A percentile compares a stretch with the other conserved stretches of the same genome.
These are phyloP conservation scores for Hirtodrosophila alboralis DNA, from an alignment of 2,888 invertebrate species.

Conservation along the genomic window DNA sequence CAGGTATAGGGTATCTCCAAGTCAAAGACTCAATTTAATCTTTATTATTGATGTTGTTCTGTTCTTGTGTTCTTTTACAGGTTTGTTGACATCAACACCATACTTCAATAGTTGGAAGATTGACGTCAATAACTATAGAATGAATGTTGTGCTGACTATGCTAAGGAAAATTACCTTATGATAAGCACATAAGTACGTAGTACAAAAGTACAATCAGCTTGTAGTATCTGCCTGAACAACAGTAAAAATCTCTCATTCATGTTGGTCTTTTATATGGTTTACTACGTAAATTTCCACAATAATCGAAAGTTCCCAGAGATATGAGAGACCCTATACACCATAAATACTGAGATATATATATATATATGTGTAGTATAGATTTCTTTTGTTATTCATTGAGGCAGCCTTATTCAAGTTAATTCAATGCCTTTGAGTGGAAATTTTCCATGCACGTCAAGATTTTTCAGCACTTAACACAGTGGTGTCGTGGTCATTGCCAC, in stretches of 20 bases:
- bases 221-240: too few relatives aligned
- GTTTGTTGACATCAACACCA: constrained; percentile 18
- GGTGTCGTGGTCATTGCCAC: constrained; percentile 17
- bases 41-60: constrained; percentile 7
- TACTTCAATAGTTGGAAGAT: background rate
- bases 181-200: constrained; percentile 16
- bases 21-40: background rate
- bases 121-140: background rate
- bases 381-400: constrained; percentile 20
- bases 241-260: too few relatives aligned
- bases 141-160: constrained; percentile 1
- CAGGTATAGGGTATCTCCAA: background rate
- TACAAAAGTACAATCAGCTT: too few relatives aligned
- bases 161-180: constrained; percentile 16
- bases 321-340: background rate
- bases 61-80: constrained; percentile 2
- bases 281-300: too few relatives aligned
- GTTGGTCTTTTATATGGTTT: too few relatives aligned
- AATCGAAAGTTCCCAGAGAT: background rate
- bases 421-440: constrained; percentile 62
- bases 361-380: too few relatives aligned
- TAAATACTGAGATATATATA: constrained; percentile 13
- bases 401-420: constrained; percentile 33
- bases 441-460: constrained; percentile 56
- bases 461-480: constrained; percentile 24